Evolutionary conservation across 2,888 invertebrate genomes (phyloP), one percentile per base, ranked within the genome.

Genomic region (Apodemia mormo): DNA sequence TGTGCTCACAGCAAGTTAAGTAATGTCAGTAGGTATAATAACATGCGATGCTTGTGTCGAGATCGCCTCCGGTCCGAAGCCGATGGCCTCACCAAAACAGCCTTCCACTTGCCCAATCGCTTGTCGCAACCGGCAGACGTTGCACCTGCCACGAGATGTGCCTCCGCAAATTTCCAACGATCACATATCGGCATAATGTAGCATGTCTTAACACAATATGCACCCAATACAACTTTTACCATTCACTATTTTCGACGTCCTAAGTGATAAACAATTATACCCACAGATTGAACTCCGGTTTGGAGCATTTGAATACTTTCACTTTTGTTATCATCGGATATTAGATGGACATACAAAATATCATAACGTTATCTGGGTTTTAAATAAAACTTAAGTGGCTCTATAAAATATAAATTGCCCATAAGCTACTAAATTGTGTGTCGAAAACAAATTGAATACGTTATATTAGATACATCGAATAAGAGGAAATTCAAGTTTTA

Each of bases 81-180:
- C 86, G 90, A 85, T 86, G 90, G 90, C 90, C 90, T 88, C 87
- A 83, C 82, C 77, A 82, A 78, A 82, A 79, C 80, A 78, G 82
- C 81, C 82, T 81, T 81, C 81, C 79, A 82, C 88, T 92, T 92
- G 87, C 92, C 88, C 92, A 92, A 92, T 88, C 82, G 78, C 75
- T 85, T 92, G 90, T 88, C 90, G 92, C 90, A 92, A 92, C 86
- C 84, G 85, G 85, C 88, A 87, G 88, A 87, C 85, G 87, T 82
- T 86, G 89, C 92, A 91, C 90, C 89, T 90, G 91, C 83, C 85
- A 72, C 71, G 83, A 89, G 90, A 89, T 88, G 86, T 81, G 84
- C 84, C 84, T 85, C 83, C 85, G 87, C 87, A 86, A 88, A 89
- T 86, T 86, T 79, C 84, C 84, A 80, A 76, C 76, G 75, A 75